Evolutionary conservation across 2,797 vertebrate species (phyloP).

Genomic region (Gymnopithys bicolor): DNA sequence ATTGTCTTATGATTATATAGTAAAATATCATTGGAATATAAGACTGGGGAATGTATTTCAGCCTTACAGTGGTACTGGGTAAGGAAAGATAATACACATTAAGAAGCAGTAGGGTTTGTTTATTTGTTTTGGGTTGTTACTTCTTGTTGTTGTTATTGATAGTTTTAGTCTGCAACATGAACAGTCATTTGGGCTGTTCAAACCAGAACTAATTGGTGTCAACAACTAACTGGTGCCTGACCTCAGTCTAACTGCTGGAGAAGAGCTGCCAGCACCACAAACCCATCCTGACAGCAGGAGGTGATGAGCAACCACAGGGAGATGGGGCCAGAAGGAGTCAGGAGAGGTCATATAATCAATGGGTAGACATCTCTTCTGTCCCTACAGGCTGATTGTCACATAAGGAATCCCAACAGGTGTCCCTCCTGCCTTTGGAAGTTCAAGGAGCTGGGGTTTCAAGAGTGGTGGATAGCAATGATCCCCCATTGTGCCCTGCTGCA

Average conservation of each 20-base stretch:
- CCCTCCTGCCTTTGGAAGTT: neutral
- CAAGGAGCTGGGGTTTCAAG: rapidly evolving
- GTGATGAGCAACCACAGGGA: neutral
- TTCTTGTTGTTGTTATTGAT: neutral
- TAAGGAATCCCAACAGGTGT: neutral
- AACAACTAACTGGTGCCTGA: neutral
- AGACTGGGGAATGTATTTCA: neutral
- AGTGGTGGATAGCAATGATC: neutral
- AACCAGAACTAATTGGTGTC: neutral
- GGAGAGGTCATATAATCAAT: neutral
- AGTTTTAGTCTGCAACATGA: neutral
- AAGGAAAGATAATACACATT: neutral
- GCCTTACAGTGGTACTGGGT: neutral
- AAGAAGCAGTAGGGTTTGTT: neutral
- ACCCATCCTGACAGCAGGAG: neutral
- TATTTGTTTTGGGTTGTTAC: neutral
- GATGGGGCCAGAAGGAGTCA: neutral
- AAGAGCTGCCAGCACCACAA: neutral
- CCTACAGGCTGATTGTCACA: neutral
- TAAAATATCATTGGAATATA: neutral
- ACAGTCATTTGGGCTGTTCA: neutral
- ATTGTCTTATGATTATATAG: neutral
- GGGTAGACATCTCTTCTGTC: neutral
- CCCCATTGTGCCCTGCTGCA: neutral
- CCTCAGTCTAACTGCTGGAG: neutral